These are phyloP conservation scores for Sitobion miscanthi DNA, from an alignment of 1,140 invertebrate genomes.

Conservation along the genomic window DNA sequence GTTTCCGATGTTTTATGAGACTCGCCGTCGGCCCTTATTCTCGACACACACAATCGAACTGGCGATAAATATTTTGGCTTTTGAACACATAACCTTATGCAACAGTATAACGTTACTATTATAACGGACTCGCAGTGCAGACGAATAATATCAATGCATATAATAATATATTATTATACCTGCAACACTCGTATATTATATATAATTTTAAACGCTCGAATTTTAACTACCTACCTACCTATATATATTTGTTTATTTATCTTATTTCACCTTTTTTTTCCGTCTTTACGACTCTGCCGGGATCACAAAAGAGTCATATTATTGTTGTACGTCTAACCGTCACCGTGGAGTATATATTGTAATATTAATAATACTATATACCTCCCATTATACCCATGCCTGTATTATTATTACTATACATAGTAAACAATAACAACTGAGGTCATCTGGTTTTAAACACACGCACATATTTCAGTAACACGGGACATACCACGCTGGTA, in stretches of 20 bases:
- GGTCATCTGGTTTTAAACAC: not conserved
- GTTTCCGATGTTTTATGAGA: slow-evolving; percentile 33
- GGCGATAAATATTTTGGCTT: slow-evolving; percentile 55
- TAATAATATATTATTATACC: not conserved
- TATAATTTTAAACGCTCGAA: not conserved
- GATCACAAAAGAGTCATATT: slow-evolving; percentile 26
- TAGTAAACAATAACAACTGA: not conserved
- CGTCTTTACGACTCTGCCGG: slow-evolving; percentile 11
- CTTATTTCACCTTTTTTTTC: not conserved
- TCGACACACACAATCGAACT: slow-evolving; percentile 7
- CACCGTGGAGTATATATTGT: too few species aligned
- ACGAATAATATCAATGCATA: not conserved
- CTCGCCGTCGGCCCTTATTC: not conserved
- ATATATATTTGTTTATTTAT: not conserved
- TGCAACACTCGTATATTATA: not conserved
- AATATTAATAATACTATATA: too few species aligned
- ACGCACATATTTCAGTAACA: too few species aligned
- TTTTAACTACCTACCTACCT: not conserved
- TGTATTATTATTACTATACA: not conserved
- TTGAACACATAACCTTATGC: not conserved
- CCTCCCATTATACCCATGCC: too few species aligned
- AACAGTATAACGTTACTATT: not conserved
- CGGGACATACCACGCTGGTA: too few species aligned
- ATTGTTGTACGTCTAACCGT: not conserved
- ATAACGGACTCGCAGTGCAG: not conserved